A percentile compares a stretch with the other conserved stretches of the same genome.
These are phyloP conservation scores for Athalia cordata DNA, from an alignment of 2,888 invertebrate species.

Conservation along the genomic window DNA sequence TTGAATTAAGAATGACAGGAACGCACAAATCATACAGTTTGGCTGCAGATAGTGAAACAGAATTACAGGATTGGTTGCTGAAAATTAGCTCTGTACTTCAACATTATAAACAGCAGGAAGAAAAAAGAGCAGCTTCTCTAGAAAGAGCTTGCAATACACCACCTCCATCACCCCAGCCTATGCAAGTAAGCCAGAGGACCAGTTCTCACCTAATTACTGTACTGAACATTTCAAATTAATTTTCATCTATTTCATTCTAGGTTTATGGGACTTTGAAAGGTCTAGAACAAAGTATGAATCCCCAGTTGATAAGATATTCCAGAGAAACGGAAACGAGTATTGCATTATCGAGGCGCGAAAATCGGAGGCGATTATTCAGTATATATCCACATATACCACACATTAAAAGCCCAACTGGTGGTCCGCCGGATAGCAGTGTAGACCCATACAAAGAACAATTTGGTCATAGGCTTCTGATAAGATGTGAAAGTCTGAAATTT, in stretches of 20 bases:
- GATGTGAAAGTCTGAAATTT: conserved; percentile 89
- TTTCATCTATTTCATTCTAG: conserved; percentile 47
- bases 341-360: conserved; percentile 86
- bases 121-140: conserved; percentile 82
- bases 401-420: conserved; percentile 56
- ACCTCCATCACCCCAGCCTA: conserved; percentile 78
- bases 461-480: conserved; percentile 88
- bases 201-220: neutral
- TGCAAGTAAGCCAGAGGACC: conserved; percentile 65
- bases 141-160: conserved; percentile 78
- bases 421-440: conserved; percentile 74
- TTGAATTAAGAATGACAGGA: conserved; percentile 90
- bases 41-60: conserved; percentile 90
- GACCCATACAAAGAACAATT: conserved; percentile 92
- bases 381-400: conserved; percentile 80
- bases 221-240: neutral
- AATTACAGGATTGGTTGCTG: conserved; percentile 88
- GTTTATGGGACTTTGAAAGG: conserved; percentile 90
- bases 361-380: conserved; percentile 86
- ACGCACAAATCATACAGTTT: conserved; percentile 91
- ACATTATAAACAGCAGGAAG: conserved; percentile 87
- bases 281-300: conserved; percentile 94
- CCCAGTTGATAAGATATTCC: conserved; percentile 91
- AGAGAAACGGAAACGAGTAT: conserved; percentile 93
- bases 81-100: conserved; percentile 90